Percentiles rank a stretch among this genome's conserved stretches.
Conservation (phyloP, 2,888 invertebrate species). For the Drosophila fulvimacula region DNA sequence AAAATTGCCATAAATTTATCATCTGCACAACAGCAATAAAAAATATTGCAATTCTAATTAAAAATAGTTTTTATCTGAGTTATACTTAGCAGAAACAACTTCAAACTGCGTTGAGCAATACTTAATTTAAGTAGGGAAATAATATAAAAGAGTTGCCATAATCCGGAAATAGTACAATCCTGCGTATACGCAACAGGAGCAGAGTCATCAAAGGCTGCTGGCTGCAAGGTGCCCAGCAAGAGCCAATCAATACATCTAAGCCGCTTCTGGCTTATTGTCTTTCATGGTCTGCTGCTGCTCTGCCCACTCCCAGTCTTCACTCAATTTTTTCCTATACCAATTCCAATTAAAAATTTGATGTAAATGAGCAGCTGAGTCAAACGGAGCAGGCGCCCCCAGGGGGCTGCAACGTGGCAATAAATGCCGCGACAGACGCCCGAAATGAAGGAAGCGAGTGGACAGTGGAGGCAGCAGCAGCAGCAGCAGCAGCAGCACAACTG, state of each 20-base stretch:
- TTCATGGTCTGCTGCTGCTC: slow-evolving; percentile 1
- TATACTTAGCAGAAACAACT: not conserved
- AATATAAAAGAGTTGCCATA: not conserved
- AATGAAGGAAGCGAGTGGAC: slow-evolving; percentile 33
- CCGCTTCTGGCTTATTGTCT: slow-evolving; percentile 38
- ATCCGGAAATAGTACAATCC: no score
- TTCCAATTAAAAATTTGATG: slow-evolving; percentile 78
- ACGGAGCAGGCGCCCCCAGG: slow-evolving; percentile 53
- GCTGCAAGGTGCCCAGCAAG: not conserved
- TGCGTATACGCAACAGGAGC: slow-evolving; percentile 17
- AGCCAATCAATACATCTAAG: slow-evolving; percentile 48
- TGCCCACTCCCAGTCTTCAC: not conserved
- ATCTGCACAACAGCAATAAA: no score
- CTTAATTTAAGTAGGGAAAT: not conserved
- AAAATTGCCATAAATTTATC: no score
- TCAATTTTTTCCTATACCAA: slow-evolving; percentile 24
- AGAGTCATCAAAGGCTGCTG: not conserved
- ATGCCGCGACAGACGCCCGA: slow-evolving; percentile 71
- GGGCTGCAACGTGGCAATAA: slow-evolving; percentile 68
- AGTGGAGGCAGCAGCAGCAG: slow-evolving; percentile 14
- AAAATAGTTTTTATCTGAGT: not conserved
- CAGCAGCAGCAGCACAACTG: slow-evolving; percentile 37
- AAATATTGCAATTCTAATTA: no score
- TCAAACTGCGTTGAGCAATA: not conserved
- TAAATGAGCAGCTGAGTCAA: slow-evolving; percentile 73